These are phyloP conservation scores for Metaphire vulgaris DNA, from an alignment of 1,140 invertebrate genomes.

Conservation along the genomic window DNA sequence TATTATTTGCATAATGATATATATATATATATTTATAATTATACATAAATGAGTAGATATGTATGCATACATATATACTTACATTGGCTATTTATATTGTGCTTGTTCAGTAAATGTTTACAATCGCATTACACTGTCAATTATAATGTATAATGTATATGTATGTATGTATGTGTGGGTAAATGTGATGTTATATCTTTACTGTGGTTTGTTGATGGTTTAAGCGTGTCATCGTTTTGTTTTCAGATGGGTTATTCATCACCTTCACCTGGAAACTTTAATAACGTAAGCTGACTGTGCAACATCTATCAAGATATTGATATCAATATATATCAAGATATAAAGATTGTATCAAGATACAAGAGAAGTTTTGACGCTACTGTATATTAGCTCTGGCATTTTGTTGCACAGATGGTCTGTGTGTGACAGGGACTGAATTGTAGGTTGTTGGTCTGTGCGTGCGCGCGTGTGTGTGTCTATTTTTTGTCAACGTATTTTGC, in stretches of 20 bases:
- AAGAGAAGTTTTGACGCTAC: too few species aligned
- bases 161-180: not conserved
- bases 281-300: slow-evolving; percentile 56
- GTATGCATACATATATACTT: too few species aligned
- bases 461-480: not conserved
- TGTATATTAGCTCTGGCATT: too few species aligned
- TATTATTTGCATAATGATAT: not conserved
- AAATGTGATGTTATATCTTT: not conserved
- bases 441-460: not conserved
- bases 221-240: not conserved
- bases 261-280: slow-evolving; percentile 79
- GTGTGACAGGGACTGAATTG: not conserved
- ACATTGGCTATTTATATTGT: not conserved
- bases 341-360: too few species aligned
- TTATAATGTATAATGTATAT: not conserved
- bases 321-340: not conserved
- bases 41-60: too few species aligned
- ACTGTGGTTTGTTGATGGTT: not conserved
- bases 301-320: not conserved
- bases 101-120: not conserved
- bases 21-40: not conserved
- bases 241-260: slow-evolving; percentile 49
- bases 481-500: not conserved
- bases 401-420: too few species aligned
- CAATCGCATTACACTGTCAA: not conserved